Base-by-base conservation (phyloP, 2,888 invertebrate species). In the Latrodectus hesperus region DNA sequence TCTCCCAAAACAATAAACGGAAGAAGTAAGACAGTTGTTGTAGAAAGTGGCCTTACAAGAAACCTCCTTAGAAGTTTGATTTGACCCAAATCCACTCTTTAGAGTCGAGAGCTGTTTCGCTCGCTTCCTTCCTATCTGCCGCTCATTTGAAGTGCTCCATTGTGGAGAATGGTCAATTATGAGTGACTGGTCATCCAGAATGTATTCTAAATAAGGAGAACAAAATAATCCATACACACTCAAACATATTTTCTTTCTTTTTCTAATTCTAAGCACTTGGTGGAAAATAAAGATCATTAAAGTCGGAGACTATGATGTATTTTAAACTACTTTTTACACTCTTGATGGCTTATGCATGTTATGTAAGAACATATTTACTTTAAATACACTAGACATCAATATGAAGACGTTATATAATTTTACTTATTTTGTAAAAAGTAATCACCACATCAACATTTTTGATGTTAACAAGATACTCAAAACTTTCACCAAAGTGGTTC, bases 11-110 rank as follows among this genome's bases (percentile, higher is more conserved):
- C 84, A 85, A 85, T 85, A 79, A 79, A 74, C 78, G 72, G 84
- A 85, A 79, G 79, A 84, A 72, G 52, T 53, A 55, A 83, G 53
- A 60, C 38, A 76, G 53, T 52, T 26, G 53, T 52, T 26, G 38
- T 83, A 17, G 84, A 84, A 84, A 77, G 84, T 77, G 72, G 77
- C 77, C 72, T 70, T 84, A 65, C 77, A 17, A 83, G 83, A 83
- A 75, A 67, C 81, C 74, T 82, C 60, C 82, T 26, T 55, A 55
- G 53, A 74, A 74, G 76, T 60, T 16, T 75, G 80, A 51, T 70
- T 17, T 85, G 85, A 85, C 85, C 85, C 74, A 79, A 74, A 85
- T 80, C 60, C 83, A 67, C 38, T 53, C 49, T 55, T 75, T 38
- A 17, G n/a, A 51, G 70, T 70, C 17, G 38, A 68, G 68, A 68